phyloP scores from a whole-genome alignment of 2,888 invertebrate genomes.

The Sylvicola fuscatus region DNA sequence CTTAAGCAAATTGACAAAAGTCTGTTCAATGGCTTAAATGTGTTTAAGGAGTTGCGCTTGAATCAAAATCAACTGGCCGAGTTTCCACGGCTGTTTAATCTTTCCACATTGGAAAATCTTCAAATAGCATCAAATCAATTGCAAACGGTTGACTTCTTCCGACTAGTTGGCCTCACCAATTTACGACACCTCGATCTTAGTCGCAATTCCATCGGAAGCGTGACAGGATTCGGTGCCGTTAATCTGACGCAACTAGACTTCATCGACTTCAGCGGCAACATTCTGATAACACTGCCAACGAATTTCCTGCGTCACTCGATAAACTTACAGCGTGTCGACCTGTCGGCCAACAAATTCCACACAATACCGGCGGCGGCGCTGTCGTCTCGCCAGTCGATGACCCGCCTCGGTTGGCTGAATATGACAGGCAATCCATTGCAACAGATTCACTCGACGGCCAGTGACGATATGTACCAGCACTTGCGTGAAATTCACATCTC shows the following conservation, averaged over 20 bases:
- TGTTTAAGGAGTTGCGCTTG: constrained; percentile 55
- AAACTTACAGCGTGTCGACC: constrained; percentile 49
- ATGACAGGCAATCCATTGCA: constrained; percentile 64
- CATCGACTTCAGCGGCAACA: constrained; percentile 57
- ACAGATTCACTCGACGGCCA: constrained; percentile 46
- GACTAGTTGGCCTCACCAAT: constrained; percentile 52
- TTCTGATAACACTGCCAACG: constrained; percentile 51
- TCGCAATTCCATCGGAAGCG: constrained; percentile 49
- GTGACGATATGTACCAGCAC: constrained; percentile 49
- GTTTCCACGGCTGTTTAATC: constrained; percentile 61
- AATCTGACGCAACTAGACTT: constrained; percentile 51
- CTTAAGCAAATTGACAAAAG: constrained; percentile 44
- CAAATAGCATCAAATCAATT: constrained; percentile 47
- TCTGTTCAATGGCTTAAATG: constrained; percentile 51
- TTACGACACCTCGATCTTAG: constrained; percentile 53
- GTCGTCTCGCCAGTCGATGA: constrained; percentile 44
- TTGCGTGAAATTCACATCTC: constrained; percentile 65
- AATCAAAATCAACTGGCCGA: constrained; percentile 52
- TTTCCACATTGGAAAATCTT: constrained; percentile 51
- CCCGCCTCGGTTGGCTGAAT: constrained; percentile 53
- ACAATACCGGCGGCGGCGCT: constrained; percentile 52
- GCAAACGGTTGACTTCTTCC: constrained; percentile 51
- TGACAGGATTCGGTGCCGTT: constrained; percentile 56
- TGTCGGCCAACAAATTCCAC: constrained; percentile 58
- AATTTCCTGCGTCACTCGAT: constrained; percentile 61